A percentile compares a stretch with the other conserved stretches of the same genome.
These are phyloP conservation scores for Chauna torquata DNA, from an alignment of 2,113 vertebrate species.

Conservation along the genomic window DNA sequence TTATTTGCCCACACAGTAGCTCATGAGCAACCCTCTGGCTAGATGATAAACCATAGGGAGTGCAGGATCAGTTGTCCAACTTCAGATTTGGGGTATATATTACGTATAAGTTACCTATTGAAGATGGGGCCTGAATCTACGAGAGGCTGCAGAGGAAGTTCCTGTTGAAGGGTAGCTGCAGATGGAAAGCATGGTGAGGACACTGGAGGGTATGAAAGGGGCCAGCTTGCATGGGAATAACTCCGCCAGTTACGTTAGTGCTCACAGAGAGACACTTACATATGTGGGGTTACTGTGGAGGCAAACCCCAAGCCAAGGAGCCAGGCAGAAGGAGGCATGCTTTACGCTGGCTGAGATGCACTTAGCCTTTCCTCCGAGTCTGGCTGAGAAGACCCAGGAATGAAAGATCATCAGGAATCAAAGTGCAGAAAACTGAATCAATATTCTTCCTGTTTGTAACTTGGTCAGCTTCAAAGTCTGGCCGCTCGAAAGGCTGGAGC, in stretches of 20 bases:
- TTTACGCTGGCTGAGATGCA: accelerated
- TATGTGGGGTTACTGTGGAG: not conserved
- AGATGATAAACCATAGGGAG: not conserved
- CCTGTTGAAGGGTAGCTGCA: not conserved
- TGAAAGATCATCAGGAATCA: not conserved
- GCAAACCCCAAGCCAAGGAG: not conserved
- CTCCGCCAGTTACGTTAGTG: not conserved
- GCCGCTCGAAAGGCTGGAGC: not conserved
- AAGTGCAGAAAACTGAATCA: not conserved
- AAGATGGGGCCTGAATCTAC: not conserved
- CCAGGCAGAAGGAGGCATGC: not conserved
- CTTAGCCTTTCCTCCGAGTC: not conserved
- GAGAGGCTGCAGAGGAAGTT: not conserved
- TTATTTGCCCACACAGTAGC: not conserved
- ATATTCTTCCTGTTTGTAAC: not conserved
- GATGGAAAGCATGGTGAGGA: not conserved
- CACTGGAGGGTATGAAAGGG: not conserved
- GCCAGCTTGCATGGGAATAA: not conserved
- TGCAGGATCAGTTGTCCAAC: not conserved
- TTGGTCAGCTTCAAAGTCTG: not conserved
- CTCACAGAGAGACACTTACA: not conserved
- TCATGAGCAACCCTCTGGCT: not conserved
- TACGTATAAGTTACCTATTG: not conserved
- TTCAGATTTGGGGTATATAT: not conserved
- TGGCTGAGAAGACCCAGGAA: not conserved